Percentiles rank a stretch among this genome's conserved stretches.
Conservation (phyloP, 2,888 invertebrate genomes). For the Drosophila longiperda region DNA sequence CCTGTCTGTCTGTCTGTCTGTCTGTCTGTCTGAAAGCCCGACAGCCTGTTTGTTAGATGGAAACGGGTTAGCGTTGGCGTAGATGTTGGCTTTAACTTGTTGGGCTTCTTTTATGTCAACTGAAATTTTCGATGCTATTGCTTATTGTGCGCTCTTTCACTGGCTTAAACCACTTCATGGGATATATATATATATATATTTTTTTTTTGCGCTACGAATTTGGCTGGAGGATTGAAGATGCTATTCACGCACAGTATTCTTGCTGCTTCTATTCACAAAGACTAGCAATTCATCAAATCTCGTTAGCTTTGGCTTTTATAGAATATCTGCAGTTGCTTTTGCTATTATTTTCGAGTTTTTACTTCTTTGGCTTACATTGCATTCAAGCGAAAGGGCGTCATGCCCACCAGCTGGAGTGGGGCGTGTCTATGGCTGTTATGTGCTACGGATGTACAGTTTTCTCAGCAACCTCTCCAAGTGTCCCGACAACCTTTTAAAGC, state of each 20-base stretch:
- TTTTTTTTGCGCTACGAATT: constrained; percentile 21
- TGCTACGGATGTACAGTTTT: not conserved
- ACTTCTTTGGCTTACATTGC: constrained; percentile 41
- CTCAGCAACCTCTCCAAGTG: not conserved
- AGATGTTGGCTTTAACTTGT: constrained; percentile 24
- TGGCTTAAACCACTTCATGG: constrained; percentile 78
- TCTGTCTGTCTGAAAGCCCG: constrained; percentile 4
- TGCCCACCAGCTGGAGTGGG: constrained; percentile 40
- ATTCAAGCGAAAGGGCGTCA: constrained; percentile 52
- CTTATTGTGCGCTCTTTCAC: constrained; percentile 56
- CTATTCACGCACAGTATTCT: constrained; percentile 74
- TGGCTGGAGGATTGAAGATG: constrained; percentile 21
- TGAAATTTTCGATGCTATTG: constrained; percentile 69
- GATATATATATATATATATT: no score
- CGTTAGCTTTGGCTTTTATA: constrained; percentile 78
- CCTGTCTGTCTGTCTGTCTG: constrained; percentile 4
- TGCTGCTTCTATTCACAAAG: constrained; percentile 74
- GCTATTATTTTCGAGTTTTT: constrained; percentile 45
- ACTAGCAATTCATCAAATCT: constrained; percentile 79
- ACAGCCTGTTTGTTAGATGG: constrained; percentile 1
- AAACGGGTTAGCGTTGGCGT: constrained; percentile 1
- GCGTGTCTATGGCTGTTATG: constrained; percentile 5
- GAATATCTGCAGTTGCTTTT: constrained; percentile 74
- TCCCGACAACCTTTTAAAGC: constrained; percentile 27
- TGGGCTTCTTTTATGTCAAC: constrained; percentile 70